Conservation (phyloP, 2,797 vertebrate species). For the Valencia hispanica region DNA sequence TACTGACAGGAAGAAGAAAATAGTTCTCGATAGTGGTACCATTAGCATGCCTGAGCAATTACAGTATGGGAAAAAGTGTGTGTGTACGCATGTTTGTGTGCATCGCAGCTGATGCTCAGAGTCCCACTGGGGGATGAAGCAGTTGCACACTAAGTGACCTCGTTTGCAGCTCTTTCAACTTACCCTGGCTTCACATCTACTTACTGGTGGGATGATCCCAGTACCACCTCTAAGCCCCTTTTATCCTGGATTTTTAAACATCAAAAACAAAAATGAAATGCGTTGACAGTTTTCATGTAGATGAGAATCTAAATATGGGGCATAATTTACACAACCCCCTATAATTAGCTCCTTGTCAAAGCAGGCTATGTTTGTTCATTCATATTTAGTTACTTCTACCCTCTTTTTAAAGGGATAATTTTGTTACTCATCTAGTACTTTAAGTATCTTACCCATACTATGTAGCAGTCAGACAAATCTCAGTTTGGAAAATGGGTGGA, state of each 20-base stretch:
- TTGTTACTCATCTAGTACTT: no score
- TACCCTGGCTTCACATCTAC: conserved; percentile 39
- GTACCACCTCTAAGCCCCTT: not conserved
- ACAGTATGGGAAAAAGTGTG: conserved; percentile 24
- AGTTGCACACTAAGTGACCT: conserved; percentile 61
- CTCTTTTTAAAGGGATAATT: not conserved
- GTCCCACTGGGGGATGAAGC: conserved; percentile 34
- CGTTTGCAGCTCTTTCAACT: conserved; percentile 56
- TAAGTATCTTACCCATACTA: not conserved
- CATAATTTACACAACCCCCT: conserved; percentile 2
- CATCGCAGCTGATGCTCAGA: conserved; percentile 16
- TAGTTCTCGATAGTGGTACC: conserved; percentile 38
- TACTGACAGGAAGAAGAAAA: conserved; percentile 49
- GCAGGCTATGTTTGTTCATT: not conserved
- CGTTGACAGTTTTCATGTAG: conserved; percentile 14
- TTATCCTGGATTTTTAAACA: conserved; percentile 20
- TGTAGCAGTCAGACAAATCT: not conserved
- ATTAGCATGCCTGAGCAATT: conserved; percentile 57
- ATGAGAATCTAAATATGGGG: conserved; percentile 27
- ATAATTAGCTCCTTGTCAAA: conserved; percentile 12
- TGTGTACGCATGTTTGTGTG: conserved; percentile 21
- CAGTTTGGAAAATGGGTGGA: not conserved
- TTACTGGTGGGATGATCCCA: conserved; percentile 40
- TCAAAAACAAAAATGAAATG: conserved; percentile 12
- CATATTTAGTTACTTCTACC: not conserved